phyloP scores from a whole-genome alignment of 2,797 vertebrate genomes.

The Clarias fuscus region DNA sequence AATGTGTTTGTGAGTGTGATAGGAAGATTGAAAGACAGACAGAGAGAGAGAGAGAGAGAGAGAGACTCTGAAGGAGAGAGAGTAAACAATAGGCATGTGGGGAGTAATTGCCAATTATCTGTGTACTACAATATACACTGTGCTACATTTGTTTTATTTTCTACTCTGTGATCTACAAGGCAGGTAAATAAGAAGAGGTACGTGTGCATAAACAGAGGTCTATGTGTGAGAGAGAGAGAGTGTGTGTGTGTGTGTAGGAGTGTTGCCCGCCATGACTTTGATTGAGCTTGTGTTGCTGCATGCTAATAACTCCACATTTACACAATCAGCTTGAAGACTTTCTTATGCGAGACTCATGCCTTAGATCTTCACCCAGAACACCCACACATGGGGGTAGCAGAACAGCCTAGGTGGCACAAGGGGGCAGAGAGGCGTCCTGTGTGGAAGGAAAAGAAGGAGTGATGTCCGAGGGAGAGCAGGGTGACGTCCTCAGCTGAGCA shows the following conservation, averaged over 20 bases:
- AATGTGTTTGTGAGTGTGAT: not conserved
- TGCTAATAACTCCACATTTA: conserved; percentile 43
- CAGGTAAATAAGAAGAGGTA: not conserved
- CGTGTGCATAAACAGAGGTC: not conserved
- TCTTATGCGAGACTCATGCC: not conserved
- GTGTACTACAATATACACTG: not conserved
- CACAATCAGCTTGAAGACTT: conserved; percentile 11
- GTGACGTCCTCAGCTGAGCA: no score
- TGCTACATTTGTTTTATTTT: not conserved
- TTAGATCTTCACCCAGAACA: conserved; percentile 3
- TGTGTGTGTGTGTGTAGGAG: not conserved
- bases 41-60: not conserved
- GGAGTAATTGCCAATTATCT: conserved; percentile 10
- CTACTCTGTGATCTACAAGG: not conserved
- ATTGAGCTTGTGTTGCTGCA: conserved; percentile 37
- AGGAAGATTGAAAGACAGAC: not conserved
- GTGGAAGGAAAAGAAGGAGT: no score
- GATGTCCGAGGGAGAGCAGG: no score
- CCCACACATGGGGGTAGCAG: not conserved
- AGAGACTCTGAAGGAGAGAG: not conserved
- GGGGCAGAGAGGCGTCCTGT: no score
- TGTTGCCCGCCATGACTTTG: conserved; percentile 21
- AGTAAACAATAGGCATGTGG: conserved; percentile 4
- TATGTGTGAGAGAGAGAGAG: no score
- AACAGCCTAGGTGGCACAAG: no score